Conservation (phyloP, 2,888 invertebrate genomes). For the Disparrhopalites patrizii region DNA sequence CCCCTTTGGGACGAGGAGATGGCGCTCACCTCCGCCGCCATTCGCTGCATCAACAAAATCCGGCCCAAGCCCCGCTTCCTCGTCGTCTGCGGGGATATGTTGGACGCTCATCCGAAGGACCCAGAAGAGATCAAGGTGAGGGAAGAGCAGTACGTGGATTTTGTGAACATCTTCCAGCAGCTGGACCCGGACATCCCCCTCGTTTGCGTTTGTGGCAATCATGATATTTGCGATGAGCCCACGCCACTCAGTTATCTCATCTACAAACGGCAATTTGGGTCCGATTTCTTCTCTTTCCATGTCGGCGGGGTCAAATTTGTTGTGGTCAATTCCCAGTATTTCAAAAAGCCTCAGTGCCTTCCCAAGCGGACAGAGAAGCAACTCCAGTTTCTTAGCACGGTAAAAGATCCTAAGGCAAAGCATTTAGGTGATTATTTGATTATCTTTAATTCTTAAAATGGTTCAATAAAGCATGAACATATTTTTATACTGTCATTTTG, state of each 20-base stretch:
- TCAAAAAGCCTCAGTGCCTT: conserved; percentile 49
- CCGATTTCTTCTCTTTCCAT: conserved; percentile 56
- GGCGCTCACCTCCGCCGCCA: conserved; percentile 50
- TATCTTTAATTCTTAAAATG: too few species aligned
- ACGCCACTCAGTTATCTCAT: conserved; percentile 51
- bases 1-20: conserved; percentile 54
- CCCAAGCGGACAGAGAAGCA: conserved; percentile 49
- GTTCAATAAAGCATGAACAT: too few species aligned
- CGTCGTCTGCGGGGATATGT: conserved; percentile 55
- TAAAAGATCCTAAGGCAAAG: conserved; percentile 15
- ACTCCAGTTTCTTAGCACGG: conserved; percentile 51
- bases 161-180: conserved; percentile 50
- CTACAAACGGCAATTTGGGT: conserved; percentile 51
- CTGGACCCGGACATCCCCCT: conserved; percentile 53
- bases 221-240: conserved; percentile 55
- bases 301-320: conserved; percentile 54
- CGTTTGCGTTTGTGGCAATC: conserved; percentile 57
- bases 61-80: conserved; percentile 53
- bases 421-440: conserved; percentile 24
- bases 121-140: conserved; percentile 36
- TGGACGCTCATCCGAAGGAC: conserved; percentile 53
- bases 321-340: conserved; percentile 55
- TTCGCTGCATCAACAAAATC: conserved; percentile 53
- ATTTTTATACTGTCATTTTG: too few species aligned
- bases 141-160: conserved; percentile 50